Evolutionary conservation across 2,113 vertebrate genomes (phyloP), one percentile per base, ranked within the genome.

Genomic region (Cheilinus undulatus): DNA sequence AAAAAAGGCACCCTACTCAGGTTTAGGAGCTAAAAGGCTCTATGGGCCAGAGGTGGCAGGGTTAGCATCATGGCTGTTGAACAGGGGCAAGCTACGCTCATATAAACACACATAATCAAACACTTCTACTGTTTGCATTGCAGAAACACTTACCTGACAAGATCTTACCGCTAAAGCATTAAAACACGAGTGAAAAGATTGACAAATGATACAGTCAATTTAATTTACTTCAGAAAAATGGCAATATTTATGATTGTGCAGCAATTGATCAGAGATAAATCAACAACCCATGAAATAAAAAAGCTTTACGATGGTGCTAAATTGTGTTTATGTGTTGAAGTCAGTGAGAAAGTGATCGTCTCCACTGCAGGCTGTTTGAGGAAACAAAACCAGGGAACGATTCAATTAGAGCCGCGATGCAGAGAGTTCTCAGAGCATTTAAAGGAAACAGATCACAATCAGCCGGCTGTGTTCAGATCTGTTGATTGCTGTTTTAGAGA

Each of bases 381-480:
- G n/a, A 87, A 80, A 87, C 64, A 70, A 76, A 76, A 77, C 69
- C 64, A 75, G 75, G 60, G 72, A 90, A 64, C 87, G 81, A 90
- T 91, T 91, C 88, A 91, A 90, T 91, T 89, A 91, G 69, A 69
- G 86, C 83, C 58, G 68, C 56, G 64, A 87, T 84, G 78, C 82
- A 89, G 77, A 85, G 69, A 84, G 73, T 79, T 85, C 81, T 89
- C 76, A 78, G 76, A 85, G 87, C 82, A 82, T 86, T 89, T 92
- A 88, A 89, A 86, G 85, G 76, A 87, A 82, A 88, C 80, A 69
- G 78, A 87, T 90, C 72, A 85, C 83, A 89, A 88, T 88, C 84
- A 87, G 69, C 64, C 67, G 22, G 57, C 74, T 73, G 74, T 70
- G 76, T 53, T 80, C 73, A 61, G 83, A 87, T 84, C 69, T 48